A percentile compares a stretch with the other conserved stretches of the same genome.
Evolutionary conservation across 2,797 vertebrate species (phyloP).

Genomic region (Enteromius trimaculatus): DNA sequence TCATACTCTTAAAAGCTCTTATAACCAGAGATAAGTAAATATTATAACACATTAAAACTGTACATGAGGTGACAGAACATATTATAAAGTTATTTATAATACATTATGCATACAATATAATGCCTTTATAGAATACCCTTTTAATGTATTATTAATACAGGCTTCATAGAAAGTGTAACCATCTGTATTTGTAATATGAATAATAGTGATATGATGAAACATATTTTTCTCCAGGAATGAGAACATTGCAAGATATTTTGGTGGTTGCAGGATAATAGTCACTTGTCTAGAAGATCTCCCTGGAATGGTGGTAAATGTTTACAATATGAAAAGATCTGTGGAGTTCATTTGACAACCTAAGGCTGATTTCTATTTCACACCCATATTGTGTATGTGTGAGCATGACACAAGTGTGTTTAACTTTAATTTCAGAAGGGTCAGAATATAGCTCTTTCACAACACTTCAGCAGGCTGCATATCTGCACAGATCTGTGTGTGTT

Average conservation of each 20-base stretch:
- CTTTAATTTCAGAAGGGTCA: neutral
- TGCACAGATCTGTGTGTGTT: constrained; percentile 6
- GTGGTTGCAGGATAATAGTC: neutral
- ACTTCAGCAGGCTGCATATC: neutral
- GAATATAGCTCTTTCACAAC: neutral
- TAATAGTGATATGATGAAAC: neutral
- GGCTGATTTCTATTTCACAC: neutral
- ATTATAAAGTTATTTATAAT: no score
- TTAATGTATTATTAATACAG: no score
- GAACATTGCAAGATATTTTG: neutral
- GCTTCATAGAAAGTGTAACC: no score
- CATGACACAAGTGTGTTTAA: neutral
- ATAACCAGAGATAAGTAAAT: no score
- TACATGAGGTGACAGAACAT: no score
- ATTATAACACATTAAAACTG: no score
- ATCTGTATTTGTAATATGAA: neutral
- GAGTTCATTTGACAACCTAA: neutral
- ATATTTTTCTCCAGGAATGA: neutral
- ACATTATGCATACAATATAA: no score
- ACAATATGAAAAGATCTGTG: constrained; percentile 5
- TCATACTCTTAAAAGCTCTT: no score
- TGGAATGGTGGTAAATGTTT: neutral
- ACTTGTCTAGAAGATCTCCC: neutral
- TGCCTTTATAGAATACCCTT: no score
- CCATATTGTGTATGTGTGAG: neutral